A percentile compares a stretch with the other conserved stretches of the same genome.
phyloP scores from a whole-genome alignment of 1,140 invertebrate genomes.

The Conus betulinus region DNA sequence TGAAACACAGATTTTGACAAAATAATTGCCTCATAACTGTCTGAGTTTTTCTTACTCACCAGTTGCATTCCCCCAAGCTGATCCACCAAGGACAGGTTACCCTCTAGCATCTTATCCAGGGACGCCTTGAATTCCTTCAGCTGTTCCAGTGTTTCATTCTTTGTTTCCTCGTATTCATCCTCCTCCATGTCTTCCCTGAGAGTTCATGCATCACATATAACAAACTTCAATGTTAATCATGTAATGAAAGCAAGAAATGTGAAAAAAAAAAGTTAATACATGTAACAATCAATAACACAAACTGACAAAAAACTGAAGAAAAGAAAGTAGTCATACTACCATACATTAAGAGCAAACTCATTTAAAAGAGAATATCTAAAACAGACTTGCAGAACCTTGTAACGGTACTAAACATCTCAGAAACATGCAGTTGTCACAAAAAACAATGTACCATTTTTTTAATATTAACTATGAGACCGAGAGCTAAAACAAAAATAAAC shows the following conservation, averaged over 20 bases:
- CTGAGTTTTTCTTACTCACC: slow-evolving; percentile 73
- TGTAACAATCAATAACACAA: background rate
- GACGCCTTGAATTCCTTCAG: slow-evolving; percentile 85
- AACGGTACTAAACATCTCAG: too few relatives aligned
- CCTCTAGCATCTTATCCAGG: slow-evolving; percentile 81
- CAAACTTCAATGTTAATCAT: background rate
- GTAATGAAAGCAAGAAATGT: background rate
- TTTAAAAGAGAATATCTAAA: too few relatives aligned
- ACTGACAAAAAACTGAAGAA: too few relatives aligned
- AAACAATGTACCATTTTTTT: too few relatives aligned
- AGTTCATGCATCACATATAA: background rate
- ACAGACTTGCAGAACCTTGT: too few relatives aligned
- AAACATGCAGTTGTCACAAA: too few relatives aligned
- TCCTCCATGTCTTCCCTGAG: slow-evolving; percentile 80
- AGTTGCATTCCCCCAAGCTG: slow-evolving; percentile 82
- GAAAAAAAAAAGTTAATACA: background rate
- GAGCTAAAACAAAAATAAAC: too few relatives aligned
- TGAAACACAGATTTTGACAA: too few relatives aligned
- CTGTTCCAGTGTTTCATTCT: slow-evolving; percentile 85
- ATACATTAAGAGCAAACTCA: too few relatives aligned
- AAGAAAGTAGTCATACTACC: too few relatives aligned
- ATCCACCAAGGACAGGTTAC: slow-evolving; percentile 84
- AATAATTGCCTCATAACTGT: too few relatives aligned
- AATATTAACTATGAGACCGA: too few relatives aligned
- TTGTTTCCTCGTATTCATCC: slow-evolving; percentile 84